Evolutionary conservation across 1,140 invertebrate genomes (phyloP).

Genomic region (Copidosoma floridanum): DNA sequence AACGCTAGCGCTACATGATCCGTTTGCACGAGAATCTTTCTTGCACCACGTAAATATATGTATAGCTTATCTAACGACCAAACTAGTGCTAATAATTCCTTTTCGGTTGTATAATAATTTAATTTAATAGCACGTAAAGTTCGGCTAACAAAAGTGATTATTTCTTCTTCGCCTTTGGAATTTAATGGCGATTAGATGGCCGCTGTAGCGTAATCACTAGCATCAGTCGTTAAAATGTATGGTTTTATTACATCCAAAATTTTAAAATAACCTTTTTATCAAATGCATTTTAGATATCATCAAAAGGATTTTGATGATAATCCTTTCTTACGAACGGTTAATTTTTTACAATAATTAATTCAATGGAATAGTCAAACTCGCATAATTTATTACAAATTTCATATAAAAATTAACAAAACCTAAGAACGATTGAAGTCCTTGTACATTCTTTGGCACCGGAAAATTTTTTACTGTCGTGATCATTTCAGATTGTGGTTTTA

Average conservation of each 20-base stretch:
- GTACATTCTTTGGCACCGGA: background rate
- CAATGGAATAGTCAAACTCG: no score
- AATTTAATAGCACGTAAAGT: no score
- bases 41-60: background rate
- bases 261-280: slow-evolving; percentile 31
- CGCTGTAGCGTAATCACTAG: slow-evolving; percentile 35
- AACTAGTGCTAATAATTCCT: background rate
- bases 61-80: background rate
- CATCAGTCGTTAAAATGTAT: slow-evolving; percentile 42
- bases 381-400: background rate
- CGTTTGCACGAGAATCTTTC: background rate
- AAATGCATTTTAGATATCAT: background rate
- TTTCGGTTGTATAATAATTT: background rate
- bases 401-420: background rate
- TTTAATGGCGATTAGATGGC: slow-evolving; percentile 22
- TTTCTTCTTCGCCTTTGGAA: no score
- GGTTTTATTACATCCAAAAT: slow-evolving; percentile 33
- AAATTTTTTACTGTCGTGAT: background rate
- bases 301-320: background rate
- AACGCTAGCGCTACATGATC: background rate
- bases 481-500: background rate
- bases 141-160: background rate
- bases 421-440: background rate
- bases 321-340: no score
- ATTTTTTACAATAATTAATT: no score